phyloP scores from a whole-genome alignment of 1,140 invertebrate genomes.

The Anoplolepis gracilipes region DNA sequence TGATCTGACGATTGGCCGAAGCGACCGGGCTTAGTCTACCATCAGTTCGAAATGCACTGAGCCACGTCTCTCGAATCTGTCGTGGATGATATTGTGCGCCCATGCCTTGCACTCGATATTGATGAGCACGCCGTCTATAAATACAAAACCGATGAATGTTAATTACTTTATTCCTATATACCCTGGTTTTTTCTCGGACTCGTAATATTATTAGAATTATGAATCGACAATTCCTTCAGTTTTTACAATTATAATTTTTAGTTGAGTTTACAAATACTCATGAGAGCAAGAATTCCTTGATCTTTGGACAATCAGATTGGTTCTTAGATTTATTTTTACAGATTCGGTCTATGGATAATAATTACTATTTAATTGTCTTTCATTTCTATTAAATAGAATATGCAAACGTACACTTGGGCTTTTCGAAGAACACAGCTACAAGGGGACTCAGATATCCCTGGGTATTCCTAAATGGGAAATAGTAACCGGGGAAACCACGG shows the following conservation, averaged over 20 bases:
- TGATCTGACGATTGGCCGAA: constrained; percentile 71
- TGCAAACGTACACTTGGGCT: constrained; percentile 90
- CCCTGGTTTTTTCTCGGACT: background rate
- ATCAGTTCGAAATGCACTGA: constrained; percentile 98
- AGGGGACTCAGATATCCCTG: constrained; percentile 95
- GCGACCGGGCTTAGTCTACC: constrained; percentile 91
- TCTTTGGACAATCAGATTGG: background rate
- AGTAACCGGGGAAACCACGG: constrained; percentile 92
- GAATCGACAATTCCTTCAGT: background rate
- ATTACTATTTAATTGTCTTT: background rate
- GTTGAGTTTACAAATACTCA: background rate
- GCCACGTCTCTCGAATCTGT: constrained; percentile 94
- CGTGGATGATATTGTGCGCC: constrained; percentile 96
- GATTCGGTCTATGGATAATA: too few species aligned
- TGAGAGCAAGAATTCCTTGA: background rate
- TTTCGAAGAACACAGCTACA: constrained; percentile 94
- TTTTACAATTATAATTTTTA: background rate
- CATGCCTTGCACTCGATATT: constrained; percentile 99
- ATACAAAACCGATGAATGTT: constrained; percentile 2
- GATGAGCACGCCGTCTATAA: constrained; percentile 93
- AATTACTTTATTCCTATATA: background rate
- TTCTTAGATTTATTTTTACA: background rate
- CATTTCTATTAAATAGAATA: background rate
- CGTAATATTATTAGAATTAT: background rate
- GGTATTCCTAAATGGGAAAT: constrained; percentile 93